These are phyloP conservation scores for Beroe ovata DNA, from an alignment of 37 sponge, comb jelly and placozoan species.

Conservation along the genomic window DNA sequence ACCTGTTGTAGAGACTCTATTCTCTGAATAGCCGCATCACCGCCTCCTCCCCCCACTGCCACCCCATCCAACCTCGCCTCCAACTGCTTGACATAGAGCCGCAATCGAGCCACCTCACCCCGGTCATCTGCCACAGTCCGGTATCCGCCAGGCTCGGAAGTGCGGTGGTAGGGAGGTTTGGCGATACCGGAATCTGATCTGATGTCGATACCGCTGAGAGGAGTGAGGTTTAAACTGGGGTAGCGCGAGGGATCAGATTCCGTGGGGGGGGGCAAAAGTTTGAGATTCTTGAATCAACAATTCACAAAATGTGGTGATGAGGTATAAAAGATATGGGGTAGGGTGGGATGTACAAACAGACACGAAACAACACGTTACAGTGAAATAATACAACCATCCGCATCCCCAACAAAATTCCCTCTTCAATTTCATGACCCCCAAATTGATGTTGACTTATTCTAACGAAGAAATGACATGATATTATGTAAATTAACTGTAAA, in stretches of 20 bases:
- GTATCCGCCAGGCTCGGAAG: neutral
- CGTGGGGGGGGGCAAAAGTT: neutral
- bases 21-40: neutral
- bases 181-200: conserved; percentile 47
- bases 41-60: neutral
- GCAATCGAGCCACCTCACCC: conserved; percentile 1
- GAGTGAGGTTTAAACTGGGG: neutral
- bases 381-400: too few relatives aligned
- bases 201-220: conserved; percentile 44
- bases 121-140: neutral
- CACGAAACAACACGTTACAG: too few relatives aligned
- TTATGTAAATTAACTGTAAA: too few relatives aligned
- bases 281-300: neutral
- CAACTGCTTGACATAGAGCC: conserved; percentile 53
- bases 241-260: too few relatives aligned
- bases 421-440: too few relatives aligned
- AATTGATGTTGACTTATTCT: too few relatives aligned
- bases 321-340: too few relatives aligned
- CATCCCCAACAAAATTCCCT: too few relatives aligned
- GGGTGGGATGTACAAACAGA: too few relatives aligned
- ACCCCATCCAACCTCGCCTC: conserved; percentile 6
- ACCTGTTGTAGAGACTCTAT: neutral
- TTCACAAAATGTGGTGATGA: too few relatives aligned
- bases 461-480: too few relatives aligned
- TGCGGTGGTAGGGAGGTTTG: neutral